Percentiles rank a stretch among this genome's conserved stretches.
phyloP scores from a whole-genome alignment of 2,797 vertebrate genomes.

The Dromococcyx pavoninus region DNA sequence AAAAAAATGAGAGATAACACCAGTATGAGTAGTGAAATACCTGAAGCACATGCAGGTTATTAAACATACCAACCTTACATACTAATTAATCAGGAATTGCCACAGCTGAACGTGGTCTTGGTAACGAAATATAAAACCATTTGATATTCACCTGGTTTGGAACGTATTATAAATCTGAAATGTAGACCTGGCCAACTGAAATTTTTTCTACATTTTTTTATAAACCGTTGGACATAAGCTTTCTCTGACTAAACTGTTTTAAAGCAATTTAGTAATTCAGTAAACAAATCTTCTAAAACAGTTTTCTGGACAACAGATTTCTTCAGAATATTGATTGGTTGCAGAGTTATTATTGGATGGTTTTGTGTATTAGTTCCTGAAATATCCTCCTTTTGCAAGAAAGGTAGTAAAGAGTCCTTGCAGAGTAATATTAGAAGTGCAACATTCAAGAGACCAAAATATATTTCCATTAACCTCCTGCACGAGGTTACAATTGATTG shows the following conservation, averaged over 20 bases:
- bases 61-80: not conserved
- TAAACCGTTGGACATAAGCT: not conserved
- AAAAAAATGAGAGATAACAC: not conserved
- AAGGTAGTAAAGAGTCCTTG: not conserved
- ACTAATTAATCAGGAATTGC: not conserved
- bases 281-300: not conserved
- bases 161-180: not conserved
- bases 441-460: not conserved
- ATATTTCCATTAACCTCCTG: not conserved
- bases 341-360: not conserved
- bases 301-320: not conserved
- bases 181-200: not conserved
- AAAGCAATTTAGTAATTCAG: not conserved
- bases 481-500: too few relatives aligned
- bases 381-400: not conserved
- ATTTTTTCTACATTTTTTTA: not conserved
- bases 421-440: not conserved
- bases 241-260: not conserved
- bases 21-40: not conserved
- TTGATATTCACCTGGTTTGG: not conserved
- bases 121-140: not conserved
- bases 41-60: not conserved
- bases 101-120: not conserved
- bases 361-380: not conserved
- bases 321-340: not conserved